Conservation (phyloP, 2,888 invertebrate genomes). For the Didymodactylos carnosus region DNA sequence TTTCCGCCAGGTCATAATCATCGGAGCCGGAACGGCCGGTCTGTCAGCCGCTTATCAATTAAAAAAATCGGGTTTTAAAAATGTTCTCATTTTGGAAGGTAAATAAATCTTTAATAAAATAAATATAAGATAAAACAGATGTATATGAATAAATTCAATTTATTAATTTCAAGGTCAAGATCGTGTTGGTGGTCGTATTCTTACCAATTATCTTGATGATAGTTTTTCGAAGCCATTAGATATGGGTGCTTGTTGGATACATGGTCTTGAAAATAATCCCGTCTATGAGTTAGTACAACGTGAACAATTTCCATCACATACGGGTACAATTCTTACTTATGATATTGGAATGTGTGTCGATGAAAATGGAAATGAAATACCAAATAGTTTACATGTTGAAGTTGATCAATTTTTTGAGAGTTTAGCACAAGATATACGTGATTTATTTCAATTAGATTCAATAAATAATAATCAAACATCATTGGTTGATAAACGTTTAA, state of each 20-base stretch:
- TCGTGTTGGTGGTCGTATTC: not conserved
- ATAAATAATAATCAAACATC: not conserved
- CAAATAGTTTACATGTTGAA: not conserved
- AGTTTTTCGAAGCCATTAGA: not conserved
- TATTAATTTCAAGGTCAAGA: too few species aligned
- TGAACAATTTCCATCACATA: not conserved
- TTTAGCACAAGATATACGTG: not conserved
- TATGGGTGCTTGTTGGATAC: slow-evolving; percentile 14
- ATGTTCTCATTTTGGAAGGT: not conserved
- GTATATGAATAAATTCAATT: too few species aligned
- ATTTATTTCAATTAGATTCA: not conserved
- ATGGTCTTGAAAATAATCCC: slow-evolving; percentile 10
- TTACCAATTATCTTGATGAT: not conserved
- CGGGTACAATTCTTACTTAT: not conserved
- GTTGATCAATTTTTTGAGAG: not conserved
- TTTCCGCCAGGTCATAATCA: not conserved
- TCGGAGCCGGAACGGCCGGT: not conserved
- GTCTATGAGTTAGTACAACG: slow-evolving; percentile 9
- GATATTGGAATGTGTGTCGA: not conserved
- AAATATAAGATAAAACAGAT: too few species aligned
- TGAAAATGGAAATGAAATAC: not conserved
- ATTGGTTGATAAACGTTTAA: too few species aligned
- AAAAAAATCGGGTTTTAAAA: not conserved
- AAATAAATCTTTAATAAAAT: too few species aligned
- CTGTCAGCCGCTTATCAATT: not conserved